These are phyloP conservation scores for Linnaemya tessellans DNA, from an alignment of 2,888 invertebrate genomes.

Conservation along the genomic window DNA sequence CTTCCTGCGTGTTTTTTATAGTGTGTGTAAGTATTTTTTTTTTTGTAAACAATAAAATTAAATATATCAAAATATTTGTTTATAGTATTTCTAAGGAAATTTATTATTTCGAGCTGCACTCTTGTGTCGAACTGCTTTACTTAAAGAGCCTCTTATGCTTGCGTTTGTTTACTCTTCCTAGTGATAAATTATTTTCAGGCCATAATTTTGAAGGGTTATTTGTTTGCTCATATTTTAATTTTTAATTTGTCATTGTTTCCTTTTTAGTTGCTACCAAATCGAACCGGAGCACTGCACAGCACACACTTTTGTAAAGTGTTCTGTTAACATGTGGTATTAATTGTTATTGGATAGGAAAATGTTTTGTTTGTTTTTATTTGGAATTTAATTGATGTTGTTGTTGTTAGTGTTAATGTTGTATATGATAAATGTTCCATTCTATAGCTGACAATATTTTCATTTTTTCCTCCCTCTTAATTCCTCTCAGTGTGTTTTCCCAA, in stretches of 20 bases:
- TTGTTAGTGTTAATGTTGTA: constrained; percentile 4
- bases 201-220: constrained; percentile 39
- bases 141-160: not conserved
- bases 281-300: not conserved
- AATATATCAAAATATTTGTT: constrained; percentile 6
- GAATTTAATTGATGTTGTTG: constrained; percentile 12
- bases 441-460: constrained; percentile 21
- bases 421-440: constrained; percentile 59
- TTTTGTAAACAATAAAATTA: not conserved
- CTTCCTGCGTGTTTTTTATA: not conserved
- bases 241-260: constrained; percentile 26
- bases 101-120: constrained; percentile 15
- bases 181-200: constrained; percentile 49
- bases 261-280: constrained; percentile 10
- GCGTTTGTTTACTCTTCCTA: constrained; percentile 1
- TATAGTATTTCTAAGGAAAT: constrained; percentile 33
- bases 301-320: constrained; percentile 25
- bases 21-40: not conserved
- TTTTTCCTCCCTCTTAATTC: not conserved
- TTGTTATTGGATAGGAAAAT: constrained; percentile 50
- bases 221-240: constrained; percentile 12
- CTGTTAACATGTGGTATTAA: constrained; percentile 70
- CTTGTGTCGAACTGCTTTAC: not conserved
- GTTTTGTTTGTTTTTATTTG: constrained; percentile 24
- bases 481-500: not conserved